Evolutionary conservation across 2,888 invertebrate species (phyloP), one percentile per base, ranked within the genome.

Genomic region (Chouioia cunea): DNA sequence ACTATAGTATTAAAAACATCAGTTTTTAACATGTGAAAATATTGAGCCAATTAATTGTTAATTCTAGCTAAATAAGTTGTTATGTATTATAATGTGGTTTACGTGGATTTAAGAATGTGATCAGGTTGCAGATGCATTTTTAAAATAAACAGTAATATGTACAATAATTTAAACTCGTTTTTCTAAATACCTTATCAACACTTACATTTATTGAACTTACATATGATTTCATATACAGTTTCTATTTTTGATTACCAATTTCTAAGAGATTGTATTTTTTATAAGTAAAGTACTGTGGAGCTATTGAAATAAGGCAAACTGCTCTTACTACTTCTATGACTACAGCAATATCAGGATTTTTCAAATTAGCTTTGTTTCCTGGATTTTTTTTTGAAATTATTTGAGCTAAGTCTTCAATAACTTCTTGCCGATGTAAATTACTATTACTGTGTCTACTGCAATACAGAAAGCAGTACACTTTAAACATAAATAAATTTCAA

Each of bases 181-280:
- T 53, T 65, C 53, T 44, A 60, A n/a, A 46, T 10, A 20, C 12
- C 12, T 12, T n/a, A 23, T 52, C 36, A n/a, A 43, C 3, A 59
- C 50, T 23, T 46, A 22, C 22, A 62, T 48, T 6, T n/a, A n/a
- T n/a, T n/a, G 20, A 22, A 53, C 16, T 44, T 12, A 12, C 22
- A 52, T 52, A 16, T 2, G 16, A 6, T 22, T 54, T 8, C 3
- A 54, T 6, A 54, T 14, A 46, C 62, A 14, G 20, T 50, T 62
- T 27, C 20, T 44, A 65, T 64, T 74, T 79, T 52, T 76, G 64
- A 65, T 79, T 80, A 70, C 82, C 83, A 69, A 85, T 77, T 84
- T 95, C 93, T 72, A 91, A 85, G 71, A 97, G 87, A 87, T 97
- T 97, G 86, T 94, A 97, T 83, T 96, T 97, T 78, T 92, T 93